Base-by-base conservation (phyloP, 2,888 invertebrate genomes). In the Lasiommata megera region DNA sequence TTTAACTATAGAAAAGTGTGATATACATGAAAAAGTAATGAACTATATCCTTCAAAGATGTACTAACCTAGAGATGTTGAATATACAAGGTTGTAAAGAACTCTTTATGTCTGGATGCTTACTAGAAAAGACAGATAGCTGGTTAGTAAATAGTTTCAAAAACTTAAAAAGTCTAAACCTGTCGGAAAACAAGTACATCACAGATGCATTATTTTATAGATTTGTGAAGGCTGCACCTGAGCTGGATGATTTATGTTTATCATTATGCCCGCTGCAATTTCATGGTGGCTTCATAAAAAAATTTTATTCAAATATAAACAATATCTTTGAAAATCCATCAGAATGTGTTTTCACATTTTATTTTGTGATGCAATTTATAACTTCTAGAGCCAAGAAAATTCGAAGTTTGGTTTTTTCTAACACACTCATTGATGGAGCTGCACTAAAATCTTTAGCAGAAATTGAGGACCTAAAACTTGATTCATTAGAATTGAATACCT, bases 21-120 rank as follows among this genome's bases (percentile, higher is more conserved):
- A 94, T 76, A 81, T 94, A 57, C 92, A 92, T 69, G 94, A 94
- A 69, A 93, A 92, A 71, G 92, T 92, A 51, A 92, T 94, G 72
- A 92, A 92, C 44, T 80, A 92, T 55, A 92, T 94, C 44, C 69
- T 94, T 38, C 89, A 92, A 60, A 84, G 89, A 62, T 91, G 94
- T 68, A 82, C 81, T 14, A 92, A 92, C 68, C 79, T 96, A 56
- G 89, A 91, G 69, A 77, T 82, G 53, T 81, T 96, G 14, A 92
- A 92, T 47, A 89, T 95, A 52, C 91, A 92, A 62, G 91, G 92
- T 54, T 95, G 95, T 68, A 93, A 94, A 68, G 94, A 94, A 57
- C 84, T 95, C 16, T 93, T 95, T 62, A 95, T 96, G 94, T 93
- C 94, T 1, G 95, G 95, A 1, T 91, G 93, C 11, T 82, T 95